phyloP scores from a whole-genome alignment of 2,888 invertebrate genomes.

The Thyatira batis region DNA sequence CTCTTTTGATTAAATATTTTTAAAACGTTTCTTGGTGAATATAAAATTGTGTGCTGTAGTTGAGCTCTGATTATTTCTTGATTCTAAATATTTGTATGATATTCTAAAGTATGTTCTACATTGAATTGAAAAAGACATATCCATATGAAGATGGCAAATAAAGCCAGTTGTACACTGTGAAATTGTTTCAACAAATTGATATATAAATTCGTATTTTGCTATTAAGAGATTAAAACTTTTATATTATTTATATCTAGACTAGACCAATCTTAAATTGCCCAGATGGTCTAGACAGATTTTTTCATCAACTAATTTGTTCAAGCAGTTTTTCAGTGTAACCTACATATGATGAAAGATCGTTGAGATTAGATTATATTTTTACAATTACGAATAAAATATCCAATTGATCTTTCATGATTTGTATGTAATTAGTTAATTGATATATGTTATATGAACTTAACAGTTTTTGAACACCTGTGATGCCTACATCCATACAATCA shows the following conservation, averaged over 20 bases:
- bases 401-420: background rate
- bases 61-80: background rate
- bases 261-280: background rate
- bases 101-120: too few species aligned
- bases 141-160: background rate
- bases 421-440: background rate
- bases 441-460: background rate
- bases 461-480: background rate
- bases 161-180: background rate
- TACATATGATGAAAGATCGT: background rate
- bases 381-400: background rate
- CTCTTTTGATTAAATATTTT: too few species aligned
- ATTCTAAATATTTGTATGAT: background rate
- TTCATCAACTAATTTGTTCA: background rate
- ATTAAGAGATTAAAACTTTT: background rate
- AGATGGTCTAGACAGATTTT: background rate
- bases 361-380: background rate
- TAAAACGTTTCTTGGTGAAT: background rate
- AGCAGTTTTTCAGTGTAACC: background rate
- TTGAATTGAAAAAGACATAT: background rate
- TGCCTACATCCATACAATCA: background rate
- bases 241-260: background rate
- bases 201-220: background rate
- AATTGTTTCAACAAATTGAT: background rate
- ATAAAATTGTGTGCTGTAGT: conserved; percentile 1